phyloP scores from a whole-genome alignment of 2,888 invertebrate genomes.

The Archaeoteleia sp. region DNA sequence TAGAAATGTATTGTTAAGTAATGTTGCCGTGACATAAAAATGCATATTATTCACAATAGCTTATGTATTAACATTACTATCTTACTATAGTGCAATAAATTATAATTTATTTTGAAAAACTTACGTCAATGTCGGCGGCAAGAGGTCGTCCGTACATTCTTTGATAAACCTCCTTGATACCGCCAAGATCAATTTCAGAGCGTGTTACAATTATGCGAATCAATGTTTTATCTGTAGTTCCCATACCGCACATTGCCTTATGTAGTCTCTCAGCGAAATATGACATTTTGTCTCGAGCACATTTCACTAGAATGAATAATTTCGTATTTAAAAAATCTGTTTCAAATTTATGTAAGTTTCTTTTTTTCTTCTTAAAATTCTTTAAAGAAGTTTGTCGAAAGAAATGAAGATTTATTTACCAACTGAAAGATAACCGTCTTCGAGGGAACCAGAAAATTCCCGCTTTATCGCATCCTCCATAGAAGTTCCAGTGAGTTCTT shows the following conservation, averaged over 20 bases:
- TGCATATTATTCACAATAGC: slow-evolving; percentile 20
- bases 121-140: slow-evolving; percentile 88
- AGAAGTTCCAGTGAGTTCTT: slow-evolving; percentile 84
- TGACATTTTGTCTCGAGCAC: slow-evolving; percentile 85
- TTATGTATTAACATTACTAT: not conserved
- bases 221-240: slow-evolving; percentile 90
- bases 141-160: slow-evolving; percentile 85
- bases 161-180: slow-evolving; percentile 88
- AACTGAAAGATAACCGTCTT: slow-evolving; percentile 88
- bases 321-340: no score
- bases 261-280: slow-evolving; percentile 92
- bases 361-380: no score
- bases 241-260: slow-evolving; percentile 91
- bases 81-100: slow-evolving; percentile 78
- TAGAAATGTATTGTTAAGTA: no score
- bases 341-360: no score
- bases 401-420: slow-evolving; percentile 71
- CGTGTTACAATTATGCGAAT: slow-evolving; percentile 90
- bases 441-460: slow-evolving; percentile 87
- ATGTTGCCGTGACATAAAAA: no score
- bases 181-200: slow-evolving; percentile 89
- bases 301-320: slow-evolving; percentile 79
- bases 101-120: slow-evolving; percentile 50
- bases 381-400: no score
- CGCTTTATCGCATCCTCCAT: slow-evolving; percentile 87